phyloP scores from a whole-genome alignment of 2,888 invertebrate species.

The Neoaliturus tenellus region DNA sequence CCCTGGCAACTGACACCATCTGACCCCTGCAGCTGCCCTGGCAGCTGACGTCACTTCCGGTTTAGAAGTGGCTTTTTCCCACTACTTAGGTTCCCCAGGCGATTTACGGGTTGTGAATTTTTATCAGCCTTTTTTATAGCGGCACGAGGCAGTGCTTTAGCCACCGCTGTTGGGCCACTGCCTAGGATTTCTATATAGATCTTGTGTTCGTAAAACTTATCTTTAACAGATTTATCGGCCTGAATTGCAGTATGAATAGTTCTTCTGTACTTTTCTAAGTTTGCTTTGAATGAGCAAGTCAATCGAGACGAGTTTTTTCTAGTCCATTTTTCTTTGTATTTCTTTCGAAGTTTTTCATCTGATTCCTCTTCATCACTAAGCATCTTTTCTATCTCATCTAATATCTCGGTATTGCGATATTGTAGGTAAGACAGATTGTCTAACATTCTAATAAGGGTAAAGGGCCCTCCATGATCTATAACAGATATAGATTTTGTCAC shows the following conservation, averaged over 20 bases:
- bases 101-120: constrained; percentile 76
- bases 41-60: too few relatives aligned
- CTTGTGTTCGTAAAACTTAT: constrained; percentile 88
- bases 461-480: constrained; percentile 77
- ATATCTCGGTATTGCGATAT: constrained; percentile 94
- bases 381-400: constrained; percentile 93
- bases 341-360: constrained; percentile 89
- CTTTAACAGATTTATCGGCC: constrained; percentile 85
- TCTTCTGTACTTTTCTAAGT: constrained; percentile 92
- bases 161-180: constrained; percentile 81
- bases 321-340: constrained; percentile 96
- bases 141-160: constrained; percentile 79
- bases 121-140: constrained; percentile 52
- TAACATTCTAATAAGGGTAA: constrained; percentile 83
- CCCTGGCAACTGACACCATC: too few relatives aligned
- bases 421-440: constrained; percentile 93
- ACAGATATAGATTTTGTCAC: constrained; percentile 89
- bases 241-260: constrained; percentile 93
- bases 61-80: too few relatives aligned
- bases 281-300: constrained; percentile 91
- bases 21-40: too few relatives aligned
- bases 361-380: constrained; percentile 94
- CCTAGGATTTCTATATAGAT: constrained; percentile 90
- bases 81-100: too few relatives aligned
- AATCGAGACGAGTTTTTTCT: constrained; percentile 91